Conservation (phyloP, 2,113 vertebrate genomes). For the Petrocephalus microphthalmus region DNA sequence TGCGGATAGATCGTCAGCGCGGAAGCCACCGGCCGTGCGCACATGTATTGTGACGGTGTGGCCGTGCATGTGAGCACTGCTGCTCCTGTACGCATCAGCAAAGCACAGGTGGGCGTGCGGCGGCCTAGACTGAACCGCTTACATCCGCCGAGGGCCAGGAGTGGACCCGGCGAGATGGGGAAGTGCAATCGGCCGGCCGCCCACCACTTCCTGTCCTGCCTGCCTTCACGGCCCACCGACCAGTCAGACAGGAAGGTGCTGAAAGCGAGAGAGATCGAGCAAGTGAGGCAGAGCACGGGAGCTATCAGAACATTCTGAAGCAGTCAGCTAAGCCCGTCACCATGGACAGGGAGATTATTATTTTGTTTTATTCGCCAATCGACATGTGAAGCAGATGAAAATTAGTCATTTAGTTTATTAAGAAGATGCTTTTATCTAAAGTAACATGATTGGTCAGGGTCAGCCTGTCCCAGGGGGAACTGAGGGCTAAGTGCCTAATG, state of each 20-base stretch:
- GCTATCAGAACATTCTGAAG: too few relatives aligned
- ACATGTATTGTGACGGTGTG: neutral
- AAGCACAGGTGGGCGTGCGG: constrained; percentile 4
- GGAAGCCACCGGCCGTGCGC: neutral
- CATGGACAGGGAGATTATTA: neutral
- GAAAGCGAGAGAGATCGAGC: neutral
- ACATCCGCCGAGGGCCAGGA: neutral
- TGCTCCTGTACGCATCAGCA: neutral
- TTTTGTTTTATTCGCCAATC: neutral
- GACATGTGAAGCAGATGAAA: neutral
- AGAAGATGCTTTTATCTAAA: neutral
- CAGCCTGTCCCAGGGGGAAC: neutral
- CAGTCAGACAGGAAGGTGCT: constrained; percentile 2
- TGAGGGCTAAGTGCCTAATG: neutral
- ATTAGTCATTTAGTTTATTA: neutral
- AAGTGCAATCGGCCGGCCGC: constrained; percentile 8
- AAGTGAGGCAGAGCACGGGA: neutral
- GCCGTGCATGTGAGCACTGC: neutral
- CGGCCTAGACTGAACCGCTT: neutral
- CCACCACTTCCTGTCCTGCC: constrained; percentile 21
- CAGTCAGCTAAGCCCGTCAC: neutral
- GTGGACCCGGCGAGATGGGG: neutral
- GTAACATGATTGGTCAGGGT: neutral
- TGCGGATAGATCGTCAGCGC: neutral
- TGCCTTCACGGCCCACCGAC: neutral